These are phyloP conservation scores for Pseudomyrmex pallidus DNA, from an alignment of 1,140 invertebrate species.

Conservation along the genomic window DNA sequence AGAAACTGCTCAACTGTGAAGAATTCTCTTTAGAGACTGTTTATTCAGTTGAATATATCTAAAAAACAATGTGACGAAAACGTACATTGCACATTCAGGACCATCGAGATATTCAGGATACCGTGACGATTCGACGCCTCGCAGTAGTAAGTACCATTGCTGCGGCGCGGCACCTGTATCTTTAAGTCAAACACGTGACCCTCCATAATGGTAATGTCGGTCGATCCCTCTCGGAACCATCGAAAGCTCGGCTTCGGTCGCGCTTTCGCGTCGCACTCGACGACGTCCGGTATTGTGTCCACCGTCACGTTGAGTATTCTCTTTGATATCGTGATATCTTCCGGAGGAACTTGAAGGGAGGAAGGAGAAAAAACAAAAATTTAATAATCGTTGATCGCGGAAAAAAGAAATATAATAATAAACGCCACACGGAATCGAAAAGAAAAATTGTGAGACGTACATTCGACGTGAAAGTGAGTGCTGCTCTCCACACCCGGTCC, in stretches of 20 bases:
- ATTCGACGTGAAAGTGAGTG: slow-evolving; percentile 94
- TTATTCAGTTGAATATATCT: not conserved
- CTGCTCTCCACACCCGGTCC: slow-evolving; percentile 91
- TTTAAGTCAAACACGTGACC: slow-evolving; percentile 87
- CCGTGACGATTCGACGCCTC: slow-evolving; percentile 92
- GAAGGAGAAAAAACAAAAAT: slow-evolving; percentile 62
- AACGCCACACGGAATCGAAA: not conserved
- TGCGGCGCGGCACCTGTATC: slow-evolving; percentile 86
- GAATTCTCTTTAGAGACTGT: not conserved
- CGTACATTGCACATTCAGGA: slow-evolving; percentile 93
- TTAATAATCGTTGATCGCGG: not conserved
- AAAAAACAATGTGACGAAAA: slow-evolving; percentile 66
- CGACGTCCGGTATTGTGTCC: slow-evolving; percentile 90
- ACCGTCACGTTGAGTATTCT: slow-evolving; percentile 91
- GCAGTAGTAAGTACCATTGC: slow-evolving; percentile 91
- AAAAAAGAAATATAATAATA: not conserved
- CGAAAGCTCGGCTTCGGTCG: slow-evolving; percentile 89
- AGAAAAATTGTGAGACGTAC: slow-evolving; percentile 86
- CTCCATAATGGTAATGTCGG: slow-evolving; percentile 83
- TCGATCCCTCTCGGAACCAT: slow-evolving; percentile 87
- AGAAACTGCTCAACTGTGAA: not conserved
- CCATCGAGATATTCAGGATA: slow-evolving; percentile 87
- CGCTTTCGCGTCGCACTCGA: slow-evolving; percentile 91
- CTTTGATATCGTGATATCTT: slow-evolving; percentile 92
- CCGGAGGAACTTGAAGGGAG: slow-evolving; percentile 91